phyloP scores from a whole-genome alignment of 1,140 invertebrate species.

The Danaus plexippus region DNA sequence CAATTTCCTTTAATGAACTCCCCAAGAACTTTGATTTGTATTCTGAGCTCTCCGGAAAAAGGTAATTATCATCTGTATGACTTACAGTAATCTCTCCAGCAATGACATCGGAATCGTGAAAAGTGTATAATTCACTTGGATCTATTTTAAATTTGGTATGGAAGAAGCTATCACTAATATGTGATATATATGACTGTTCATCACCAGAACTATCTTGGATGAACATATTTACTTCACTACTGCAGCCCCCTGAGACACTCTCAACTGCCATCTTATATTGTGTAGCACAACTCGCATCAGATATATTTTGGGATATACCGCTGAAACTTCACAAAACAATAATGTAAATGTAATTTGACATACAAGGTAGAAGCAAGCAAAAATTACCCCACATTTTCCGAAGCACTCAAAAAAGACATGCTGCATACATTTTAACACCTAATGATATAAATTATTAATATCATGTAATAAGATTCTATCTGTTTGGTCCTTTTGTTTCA shows the following conservation, averaged over 20 bases:
- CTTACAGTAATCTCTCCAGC: conserved; percentile 63
- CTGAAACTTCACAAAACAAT: conserved; percentile 50
- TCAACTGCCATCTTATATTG: conserved; percentile 66
- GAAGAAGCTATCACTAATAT: conserved; percentile 62
- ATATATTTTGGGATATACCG: conserved; percentile 69
- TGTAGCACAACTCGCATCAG: conserved; percentile 61
- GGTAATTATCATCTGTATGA: conserved; percentile 60
- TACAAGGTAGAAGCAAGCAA: too few species aligned
- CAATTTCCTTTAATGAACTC: conserved; percentile 51
- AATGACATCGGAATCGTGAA: conserved; percentile 66
- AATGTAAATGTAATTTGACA: too few species aligned
- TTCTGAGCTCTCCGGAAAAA: conserved; percentile 50
- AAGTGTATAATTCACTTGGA: conserved; percentile 63
- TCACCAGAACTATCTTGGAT: conserved; percentile 57
- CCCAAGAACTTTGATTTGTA: conserved; percentile 39
- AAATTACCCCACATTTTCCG: conserved; percentile 67
- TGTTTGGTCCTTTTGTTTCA: conserved; percentile 59
- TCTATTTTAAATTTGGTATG: conserved; percentile 68
- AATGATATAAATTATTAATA: conserved; percentile 48
- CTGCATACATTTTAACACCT: conserved; percentile 63
- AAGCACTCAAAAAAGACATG: conserved; percentile 71
- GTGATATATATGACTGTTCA: conserved; percentile 57
- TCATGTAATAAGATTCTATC: conserved; percentile 41
- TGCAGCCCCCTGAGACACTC: conserved; percentile 46
- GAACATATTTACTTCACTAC: conserved; percentile 60